phyloP scores from a whole-genome alignment of 2,888 invertebrate species.

The Plagiodera versicolora region DNA sequence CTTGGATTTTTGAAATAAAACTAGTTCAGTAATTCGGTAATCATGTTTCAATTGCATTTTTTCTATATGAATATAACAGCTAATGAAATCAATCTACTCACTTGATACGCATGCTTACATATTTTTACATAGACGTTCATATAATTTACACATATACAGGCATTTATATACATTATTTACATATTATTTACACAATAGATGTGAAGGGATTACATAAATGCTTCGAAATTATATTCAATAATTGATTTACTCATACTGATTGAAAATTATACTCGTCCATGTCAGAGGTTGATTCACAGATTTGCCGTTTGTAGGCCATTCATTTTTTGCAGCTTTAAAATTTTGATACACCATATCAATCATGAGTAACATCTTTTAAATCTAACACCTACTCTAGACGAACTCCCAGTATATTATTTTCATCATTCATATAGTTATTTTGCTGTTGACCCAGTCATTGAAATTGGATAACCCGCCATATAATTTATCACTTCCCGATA shows the following conservation, averaged over 20 bases:
- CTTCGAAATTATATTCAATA: too few species aligned
- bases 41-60: conserved; percentile 8
- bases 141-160: conserved; percentile 42
- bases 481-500: conserved; percentile 34
- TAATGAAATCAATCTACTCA: conserved; percentile 5
- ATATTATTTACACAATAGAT: conserved; percentile 32
- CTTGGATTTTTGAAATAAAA: neutral
- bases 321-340: too few species aligned
- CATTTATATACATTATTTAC: conserved; percentile 40
- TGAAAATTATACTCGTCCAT: too few species aligned
- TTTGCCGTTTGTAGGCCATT: too few species aligned
- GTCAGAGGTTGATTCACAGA: too few species aligned
- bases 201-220: conserved; percentile 18
- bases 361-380: too few species aligned
- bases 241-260: too few species aligned
- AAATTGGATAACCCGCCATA: conserved; percentile 33
- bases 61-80: conserved; percentile 6
- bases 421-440: neutral
- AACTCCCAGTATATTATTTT: neutral
- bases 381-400: neutral
- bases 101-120: conserved; percentile 19
- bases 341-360: too few species aligned
- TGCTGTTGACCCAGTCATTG: conserved; percentile 35
- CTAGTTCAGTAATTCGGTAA: neutral
- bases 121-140: conserved; percentile 31